Conservation (phyloP, 2,888 invertebrate species). For the Portevinia maculata region DNA sequence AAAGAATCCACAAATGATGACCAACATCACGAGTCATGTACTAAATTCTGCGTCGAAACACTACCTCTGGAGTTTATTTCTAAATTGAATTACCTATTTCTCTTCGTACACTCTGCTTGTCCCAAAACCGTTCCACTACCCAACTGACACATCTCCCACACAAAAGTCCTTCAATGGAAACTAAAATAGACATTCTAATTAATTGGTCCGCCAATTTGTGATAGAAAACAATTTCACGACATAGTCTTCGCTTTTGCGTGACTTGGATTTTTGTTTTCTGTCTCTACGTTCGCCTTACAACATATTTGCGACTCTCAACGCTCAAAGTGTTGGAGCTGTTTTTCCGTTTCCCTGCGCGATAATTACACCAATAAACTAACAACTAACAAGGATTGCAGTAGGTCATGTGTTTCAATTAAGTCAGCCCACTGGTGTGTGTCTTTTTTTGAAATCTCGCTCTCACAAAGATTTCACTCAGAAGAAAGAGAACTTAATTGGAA, state of each 20-base stretch:
- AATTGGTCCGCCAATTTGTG: constrained; percentile 70
- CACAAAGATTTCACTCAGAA: constrained; percentile 6
- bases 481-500: constrained; percentile 57
- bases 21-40: no score
- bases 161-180: constrained; percentile 61
- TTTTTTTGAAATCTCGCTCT: constrained; percentile 14
- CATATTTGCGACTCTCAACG: constrained; percentile 27
- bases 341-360: constrained; percentile 59
- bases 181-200: constrained; percentile 70
- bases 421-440: constrained; percentile 51
- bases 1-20: no score
- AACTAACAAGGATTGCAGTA: constrained; percentile 73
- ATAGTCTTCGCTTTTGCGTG: constrained; percentile 73
- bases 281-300: constrained; percentile 11
- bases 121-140: background rate
- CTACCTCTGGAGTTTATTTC: background rate
- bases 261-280: constrained; percentile 45
- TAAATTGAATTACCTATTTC: background rate
- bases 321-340: constrained; percentile 60
- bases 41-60: background rate
- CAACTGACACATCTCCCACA: constrained; percentile 48
- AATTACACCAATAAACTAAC: constrained; percentile 73
- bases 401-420: constrained; percentile 74
- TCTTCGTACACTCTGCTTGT: constrained; percentile 4
- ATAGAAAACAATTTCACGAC: constrained; percentile 69